These are phyloP conservation scores for Erynnis tages DNA, from an alignment of 2,888 invertebrate genomes.

Conservation along the genomic window DNA sequence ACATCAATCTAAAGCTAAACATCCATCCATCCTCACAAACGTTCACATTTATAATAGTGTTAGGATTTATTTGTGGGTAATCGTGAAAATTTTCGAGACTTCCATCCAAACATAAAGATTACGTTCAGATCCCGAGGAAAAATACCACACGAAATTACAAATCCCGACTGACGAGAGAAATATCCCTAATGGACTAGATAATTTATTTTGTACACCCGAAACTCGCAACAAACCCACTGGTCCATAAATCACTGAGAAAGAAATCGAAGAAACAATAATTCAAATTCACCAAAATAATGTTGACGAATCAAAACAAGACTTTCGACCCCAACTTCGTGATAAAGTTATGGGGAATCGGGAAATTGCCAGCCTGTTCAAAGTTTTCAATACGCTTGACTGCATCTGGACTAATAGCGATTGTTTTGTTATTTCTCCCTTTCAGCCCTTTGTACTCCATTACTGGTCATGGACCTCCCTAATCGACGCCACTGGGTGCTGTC, in stretches of 20 bases:
- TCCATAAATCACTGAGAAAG: slow-evolving; percentile 2
- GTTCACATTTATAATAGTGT: too few species aligned
- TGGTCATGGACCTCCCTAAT: too few species aligned
- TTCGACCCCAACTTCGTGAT: neutral
- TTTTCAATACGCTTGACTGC: slow-evolving; percentile 9
- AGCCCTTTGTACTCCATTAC: too few species aligned
- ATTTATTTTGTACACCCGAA: slow-evolving; percentile 4
- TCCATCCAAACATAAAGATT: too few species aligned
- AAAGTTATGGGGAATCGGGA: neutral
- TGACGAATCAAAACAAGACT: slow-evolving; percentile 7
- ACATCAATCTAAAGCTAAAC: too few species aligned
- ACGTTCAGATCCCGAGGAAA: neutral
- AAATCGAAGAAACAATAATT: neutral
- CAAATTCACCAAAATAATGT: slow-evolving; percentile 10
- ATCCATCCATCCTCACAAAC: too few species aligned
- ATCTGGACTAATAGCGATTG: slow-evolving; percentile 5
- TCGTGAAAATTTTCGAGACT: too few species aligned
- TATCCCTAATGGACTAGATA: slow-evolving; percentile 3
- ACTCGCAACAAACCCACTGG: slow-evolving; percentile 2
- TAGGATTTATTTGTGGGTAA: too few species aligned
- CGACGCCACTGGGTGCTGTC: too few species aligned
- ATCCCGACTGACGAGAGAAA: neutral
- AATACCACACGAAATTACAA: neutral
- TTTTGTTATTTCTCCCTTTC: too few species aligned
- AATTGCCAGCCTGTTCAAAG: slow-evolving; percentile 2